These are phyloP conservation scores for Rhogogaster chlorosoma DNA, from an alignment of 2,888 invertebrate species.

Conservation along the genomic window DNA sequence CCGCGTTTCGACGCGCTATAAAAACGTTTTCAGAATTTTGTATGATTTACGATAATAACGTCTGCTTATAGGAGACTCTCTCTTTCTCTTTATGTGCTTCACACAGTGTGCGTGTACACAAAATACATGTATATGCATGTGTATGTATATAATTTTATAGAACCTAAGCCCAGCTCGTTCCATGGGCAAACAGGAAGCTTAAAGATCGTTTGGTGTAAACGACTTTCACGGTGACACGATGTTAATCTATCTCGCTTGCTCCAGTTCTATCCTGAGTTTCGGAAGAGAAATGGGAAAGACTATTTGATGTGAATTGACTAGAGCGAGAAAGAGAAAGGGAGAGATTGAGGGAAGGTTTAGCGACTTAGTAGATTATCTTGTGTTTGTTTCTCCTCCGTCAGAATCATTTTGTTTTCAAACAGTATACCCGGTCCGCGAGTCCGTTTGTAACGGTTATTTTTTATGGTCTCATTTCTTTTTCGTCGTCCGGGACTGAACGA, in stretches of 20 bases:
- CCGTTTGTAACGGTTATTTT: neutral
- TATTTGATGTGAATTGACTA: neutral
- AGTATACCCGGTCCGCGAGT: neutral
- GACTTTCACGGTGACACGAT: slow-evolving; percentile 27
- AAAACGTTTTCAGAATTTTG: slow-evolving; percentile 36
- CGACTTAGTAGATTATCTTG: slow-evolving; percentile 29
- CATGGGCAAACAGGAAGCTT: slow-evolving; percentile 35
- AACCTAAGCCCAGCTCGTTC: neutral
- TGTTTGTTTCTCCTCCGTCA: slow-evolving; percentile 9
- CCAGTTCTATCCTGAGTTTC: neutral
- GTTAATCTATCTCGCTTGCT: slow-evolving; percentile 1
- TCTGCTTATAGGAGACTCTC: slow-evolving; percentile 6
- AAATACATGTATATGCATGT: neutral
- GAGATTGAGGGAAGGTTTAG: neutral
- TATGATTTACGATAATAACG: slow-evolving; percentile 37
- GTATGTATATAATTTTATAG: neutral
- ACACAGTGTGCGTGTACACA: neutral
- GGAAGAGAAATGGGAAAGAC: neutral
- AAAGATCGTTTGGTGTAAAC: slow-evolving; percentile 28
- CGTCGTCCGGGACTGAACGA: neutral
- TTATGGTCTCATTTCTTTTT: neutral
- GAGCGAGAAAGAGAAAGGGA: neutral
- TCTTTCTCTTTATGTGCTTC: slow-evolving; percentile 19
- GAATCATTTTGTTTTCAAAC: slow-evolving; percentile 7
- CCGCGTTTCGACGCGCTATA: slow-evolving; percentile 38